Conservation (phyloP, 2,888 invertebrate genomes). For the Odontocerum albicorne region DNA sequence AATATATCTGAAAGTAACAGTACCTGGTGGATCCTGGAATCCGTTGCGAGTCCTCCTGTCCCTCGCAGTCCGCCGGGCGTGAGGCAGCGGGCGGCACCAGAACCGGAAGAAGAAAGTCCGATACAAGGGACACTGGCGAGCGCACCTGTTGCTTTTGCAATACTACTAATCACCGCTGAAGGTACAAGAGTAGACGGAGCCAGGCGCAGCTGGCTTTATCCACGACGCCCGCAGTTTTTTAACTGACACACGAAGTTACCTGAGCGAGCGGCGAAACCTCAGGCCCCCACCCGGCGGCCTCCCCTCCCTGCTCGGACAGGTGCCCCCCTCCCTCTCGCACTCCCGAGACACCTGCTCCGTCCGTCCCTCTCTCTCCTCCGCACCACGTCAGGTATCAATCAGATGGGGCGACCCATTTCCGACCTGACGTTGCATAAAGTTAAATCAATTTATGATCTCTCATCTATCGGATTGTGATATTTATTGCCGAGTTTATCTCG, state of each 20-base stretch:
- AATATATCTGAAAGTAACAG: too few species aligned
- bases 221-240: slow-evolving; percentile 45
- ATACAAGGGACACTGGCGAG: slow-evolving; percentile 56
- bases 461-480: slow-evolving; percentile 3
- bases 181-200: slow-evolving; percentile 46
- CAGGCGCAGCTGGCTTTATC: slow-evolving; percentile 50
- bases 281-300: slow-evolving; percentile 5
- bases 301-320: slow-evolving; percentile 44
- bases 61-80: neutral
- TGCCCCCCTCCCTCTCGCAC: slow-evolving; percentile 42
- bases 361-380: slow-evolving; percentile 36
- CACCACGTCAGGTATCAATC: slow-evolving; percentile 39
- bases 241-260: slow-evolving; percentile 44
- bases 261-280: slow-evolving; percentile 12
- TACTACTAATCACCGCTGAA: slow-evolving; percentile 51
- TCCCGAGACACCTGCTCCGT: slow-evolving; percentile 43
- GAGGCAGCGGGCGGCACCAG: neutral
- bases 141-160: slow-evolving; percentile 57
- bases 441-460: slow-evolving; percentile 25
- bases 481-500: too few species aligned
- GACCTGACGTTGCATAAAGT: slow-evolving; percentile 24
- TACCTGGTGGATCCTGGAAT: neutral
- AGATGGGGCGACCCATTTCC: slow-evolving; percentile 25
- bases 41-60: neutral
- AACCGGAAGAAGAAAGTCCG: too few species aligned